Evolutionary conservation across 2,113 vertebrate species (phyloP).

Genomic region (Rhipidura dahli): DNA sequence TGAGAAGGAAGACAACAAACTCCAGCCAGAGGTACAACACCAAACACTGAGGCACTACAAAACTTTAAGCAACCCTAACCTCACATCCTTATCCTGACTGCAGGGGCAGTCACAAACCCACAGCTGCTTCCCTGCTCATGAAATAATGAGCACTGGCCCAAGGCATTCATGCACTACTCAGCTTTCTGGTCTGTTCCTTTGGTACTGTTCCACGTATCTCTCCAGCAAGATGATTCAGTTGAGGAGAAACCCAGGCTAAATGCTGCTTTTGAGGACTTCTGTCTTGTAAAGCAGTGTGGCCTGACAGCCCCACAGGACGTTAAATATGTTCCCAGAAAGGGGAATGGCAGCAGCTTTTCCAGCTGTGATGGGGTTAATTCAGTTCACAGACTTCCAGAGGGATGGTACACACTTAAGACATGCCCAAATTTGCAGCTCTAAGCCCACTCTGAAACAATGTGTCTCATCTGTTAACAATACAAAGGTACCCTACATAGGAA

Average conservation of each 20-base stretch:
- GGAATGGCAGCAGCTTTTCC: not conserved
- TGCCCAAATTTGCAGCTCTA: not conserved
- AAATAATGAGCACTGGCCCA: not conserved
- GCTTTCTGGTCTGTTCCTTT: not conserved
- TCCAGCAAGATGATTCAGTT: not conserved
- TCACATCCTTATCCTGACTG: not conserved
- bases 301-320: not conserved
- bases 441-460: not conserved
- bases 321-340: not conserved
- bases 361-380: not conserved
- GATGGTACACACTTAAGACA: not conserved
- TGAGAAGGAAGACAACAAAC: not conserved
- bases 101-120: fast-evolving
- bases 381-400: not conserved
- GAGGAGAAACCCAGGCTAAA: not conserved
- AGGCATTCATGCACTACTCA: not conserved
- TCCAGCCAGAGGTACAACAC: fast-evolving
- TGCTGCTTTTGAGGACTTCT: not conserved
- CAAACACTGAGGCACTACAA: not conserved
- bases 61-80: not conserved
- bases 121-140: not conserved
- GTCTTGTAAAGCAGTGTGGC: not conserved
- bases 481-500: not conserved
- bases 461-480: not conserved
- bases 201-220: not conserved